These are phyloP conservation scores for Cephonodes hylas DNA, from an alignment of 2,888 invertebrate genomes.

Conservation along the genomic window DNA sequence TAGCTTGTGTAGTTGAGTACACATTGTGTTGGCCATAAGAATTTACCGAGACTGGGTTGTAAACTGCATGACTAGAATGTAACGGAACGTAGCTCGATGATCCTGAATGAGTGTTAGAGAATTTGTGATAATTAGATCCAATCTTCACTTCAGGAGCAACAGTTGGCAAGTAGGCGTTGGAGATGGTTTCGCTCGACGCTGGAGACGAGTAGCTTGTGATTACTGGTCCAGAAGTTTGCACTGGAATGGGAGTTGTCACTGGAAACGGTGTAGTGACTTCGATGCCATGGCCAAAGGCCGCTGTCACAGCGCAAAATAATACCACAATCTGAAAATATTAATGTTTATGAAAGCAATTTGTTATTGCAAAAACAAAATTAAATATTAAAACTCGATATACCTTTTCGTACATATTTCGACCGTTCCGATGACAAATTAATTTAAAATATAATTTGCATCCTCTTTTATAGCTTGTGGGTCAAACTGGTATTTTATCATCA, in stretches of 20 bases:
- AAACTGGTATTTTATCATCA: conserved; percentile 63
- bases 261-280: not conserved
- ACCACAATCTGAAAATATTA: not conserved
- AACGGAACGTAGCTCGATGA: not conserved
- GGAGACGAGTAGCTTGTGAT: not conserved
- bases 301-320: not conserved
- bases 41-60: not conserved
- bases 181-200: not conserved
- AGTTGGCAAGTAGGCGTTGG: not conserved
- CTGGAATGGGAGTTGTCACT: not conserved
- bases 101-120: not conserved
- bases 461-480: conserved; percentile 63
- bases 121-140: not conserved
- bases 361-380: not conserved
- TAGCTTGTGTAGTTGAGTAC: not conserved
- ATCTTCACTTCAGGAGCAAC: not conserved
- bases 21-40: not conserved
- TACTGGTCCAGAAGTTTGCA: not conserved
- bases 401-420: conserved; percentile 63
- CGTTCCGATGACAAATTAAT: conserved; percentile 58
- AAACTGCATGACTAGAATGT: not conserved
- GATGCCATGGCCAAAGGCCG: not conserved
- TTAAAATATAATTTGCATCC: conserved; percentile 50
- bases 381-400: conserved; percentile 36
- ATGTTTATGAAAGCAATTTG: not conserved